Evolutionary conservation across 2,797 vertebrate genomes (phyloP), one percentile per base, ranked within the genome.

Genomic region (Sebastes kiyomatsui): DNA sequence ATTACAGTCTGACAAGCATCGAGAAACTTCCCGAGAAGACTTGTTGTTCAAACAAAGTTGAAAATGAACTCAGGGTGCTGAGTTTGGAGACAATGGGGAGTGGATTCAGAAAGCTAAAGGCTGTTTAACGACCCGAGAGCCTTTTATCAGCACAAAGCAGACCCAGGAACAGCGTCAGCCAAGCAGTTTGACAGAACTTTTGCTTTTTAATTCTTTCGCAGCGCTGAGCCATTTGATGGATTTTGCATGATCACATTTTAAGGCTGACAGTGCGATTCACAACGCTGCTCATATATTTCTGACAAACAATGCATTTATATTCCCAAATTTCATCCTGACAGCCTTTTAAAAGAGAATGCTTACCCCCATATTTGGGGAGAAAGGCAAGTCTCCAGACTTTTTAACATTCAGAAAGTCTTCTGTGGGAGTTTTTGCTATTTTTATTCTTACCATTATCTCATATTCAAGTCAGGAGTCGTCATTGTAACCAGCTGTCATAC

Each of bases 131-230:
- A 70, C 62, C 71, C 69, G 1, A 22, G 78, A 75, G 67, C 20
- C 61, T 81, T 89, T 87, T 84, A 87, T 89, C 87, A 74, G 64
- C 77, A 20, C 30, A 81, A 12, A 80, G 30, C 85, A 88, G 89
- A 86, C 75, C 7, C 3, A 46, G 64, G 7, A 83, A 77, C n/a
- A 3, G 30, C 38, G 78, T 69, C 58, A 80, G 72, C 33, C n/a
- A 8, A 35, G 27, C 67, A 54, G 38, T 60, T 72, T 69, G 80
- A 82, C 78, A 72, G 52, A 86, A 82, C 55, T 64, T 86, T 79
- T 55, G 62, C 72, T 66, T 88, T 78, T 88, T 76, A 59, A 78
- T 80, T 75, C 66, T 78, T 80, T 79, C 0, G 68, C 52, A 82
- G 69, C 18, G 8, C 66, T 30, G 42, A 84, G 79, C 16, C 69